A percentile compares a stretch with the other conserved stretches of the same genome.
Conservation (phyloP, 2,113 vertebrate species). For the Brachypteracias leptosomus region DNA sequence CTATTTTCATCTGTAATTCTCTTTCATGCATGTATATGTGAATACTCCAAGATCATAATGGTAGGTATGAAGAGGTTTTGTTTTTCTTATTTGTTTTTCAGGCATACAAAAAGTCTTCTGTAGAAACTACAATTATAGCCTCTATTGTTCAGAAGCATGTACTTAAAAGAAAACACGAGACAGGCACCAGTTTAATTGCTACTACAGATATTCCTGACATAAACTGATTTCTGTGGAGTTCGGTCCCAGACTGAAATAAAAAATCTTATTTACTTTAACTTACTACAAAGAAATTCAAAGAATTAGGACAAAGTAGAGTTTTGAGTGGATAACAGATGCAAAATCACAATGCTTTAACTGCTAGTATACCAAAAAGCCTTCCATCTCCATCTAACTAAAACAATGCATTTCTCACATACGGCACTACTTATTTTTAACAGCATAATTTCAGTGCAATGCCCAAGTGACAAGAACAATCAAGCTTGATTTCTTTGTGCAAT, state of each 20-base stretch:
- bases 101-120: neutral
- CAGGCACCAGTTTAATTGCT: conserved; percentile 8
- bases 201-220: neutral
- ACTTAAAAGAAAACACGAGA: conserved; percentile 19
- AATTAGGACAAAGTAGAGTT: neutral
- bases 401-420: neutral
- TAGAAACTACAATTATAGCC: conserved; percentile 34
- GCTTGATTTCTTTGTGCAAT: conserved; percentile 51
- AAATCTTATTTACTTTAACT: conserved; percentile 8
- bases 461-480: conserved; percentile 54
- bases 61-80: conserved; percentile 12
- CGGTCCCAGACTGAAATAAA: neutral
- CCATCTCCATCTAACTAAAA: conserved; percentile 20
- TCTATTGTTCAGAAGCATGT: conserved; percentile 32
- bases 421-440: conserved; percentile 53
- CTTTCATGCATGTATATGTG: rapidly evolving
- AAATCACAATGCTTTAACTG: conserved; percentile 27
- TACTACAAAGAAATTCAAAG: neutral
- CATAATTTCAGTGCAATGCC: conserved; percentile 53
- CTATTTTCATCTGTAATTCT: neutral
- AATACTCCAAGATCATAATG: conserved; percentile 5
- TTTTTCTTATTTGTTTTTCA: conserved; percentile 33
- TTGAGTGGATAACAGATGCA: conserved; percentile 29
- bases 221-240: conserved; percentile 9
- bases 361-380: neutral